Percentiles rank a stretch among this genome's conserved stretches.
Conservation (phyloP, 2,797 vertebrate species). For the Zenarchopterus dispar region DNA sequence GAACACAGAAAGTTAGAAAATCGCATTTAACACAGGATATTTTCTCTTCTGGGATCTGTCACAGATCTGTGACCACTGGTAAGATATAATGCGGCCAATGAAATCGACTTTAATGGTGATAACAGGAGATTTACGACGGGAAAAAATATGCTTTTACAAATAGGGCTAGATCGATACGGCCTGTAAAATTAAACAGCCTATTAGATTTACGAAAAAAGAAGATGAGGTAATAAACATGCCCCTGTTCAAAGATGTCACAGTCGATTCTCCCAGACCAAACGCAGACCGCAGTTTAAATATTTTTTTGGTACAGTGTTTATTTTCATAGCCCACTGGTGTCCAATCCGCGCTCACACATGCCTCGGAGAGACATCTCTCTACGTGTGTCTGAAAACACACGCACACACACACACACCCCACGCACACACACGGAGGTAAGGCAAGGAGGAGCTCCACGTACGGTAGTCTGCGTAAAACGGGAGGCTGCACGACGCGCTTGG, state of each 20-base stretch:
- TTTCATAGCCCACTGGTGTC: slow-evolving; percentile 12
- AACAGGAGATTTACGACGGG: no score
- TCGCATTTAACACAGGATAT: no score
- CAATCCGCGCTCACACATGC: slow-evolving; percentile 16
- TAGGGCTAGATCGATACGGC: no score
- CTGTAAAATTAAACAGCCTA: no score
- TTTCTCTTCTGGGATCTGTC: no score
- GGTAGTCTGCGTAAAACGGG: slow-evolving; percentile 49
- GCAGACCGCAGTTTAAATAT: not conserved
- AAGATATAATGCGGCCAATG: no score
- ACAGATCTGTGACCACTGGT: no score
- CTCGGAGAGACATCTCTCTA: slow-evolving; percentile 1
- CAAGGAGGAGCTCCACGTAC: slow-evolving; percentile 74
- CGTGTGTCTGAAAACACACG: slow-evolving; percentile 39
- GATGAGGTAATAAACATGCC: no score
- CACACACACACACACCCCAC: slow-evolving; percentile 7
- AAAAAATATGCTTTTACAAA: no score
- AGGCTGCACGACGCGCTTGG: slow-evolving; percentile 73
- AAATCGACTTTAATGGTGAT: no score
- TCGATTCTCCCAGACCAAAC: not conserved
- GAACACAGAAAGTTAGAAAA: no score
- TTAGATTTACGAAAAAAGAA: no score
- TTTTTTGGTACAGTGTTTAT: slow-evolving; percentile 10
- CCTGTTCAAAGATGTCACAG: not conserved
- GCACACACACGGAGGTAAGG: slow-evolving; percentile 35